Evolutionary conservation across 2,797 vertebrate species (phyloP).

Genomic region (Cyclura pinguis): DNA sequence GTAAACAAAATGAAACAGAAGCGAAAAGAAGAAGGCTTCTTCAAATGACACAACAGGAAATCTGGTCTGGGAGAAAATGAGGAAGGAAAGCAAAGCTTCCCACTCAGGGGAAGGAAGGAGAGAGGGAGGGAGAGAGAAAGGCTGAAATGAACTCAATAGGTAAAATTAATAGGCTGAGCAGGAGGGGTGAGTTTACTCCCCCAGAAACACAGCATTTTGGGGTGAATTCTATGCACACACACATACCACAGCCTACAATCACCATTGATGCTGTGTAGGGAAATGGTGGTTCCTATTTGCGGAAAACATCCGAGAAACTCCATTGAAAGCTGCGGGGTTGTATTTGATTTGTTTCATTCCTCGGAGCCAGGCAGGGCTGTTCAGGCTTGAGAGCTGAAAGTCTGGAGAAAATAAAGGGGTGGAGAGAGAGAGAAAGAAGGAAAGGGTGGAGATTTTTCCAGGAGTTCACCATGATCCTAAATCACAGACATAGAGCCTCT

Average conservation of each 20-base stretch:
- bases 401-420: neutral
- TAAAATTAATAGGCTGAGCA: no score
- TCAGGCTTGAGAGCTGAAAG: neutral
- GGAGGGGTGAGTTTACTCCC: no score
- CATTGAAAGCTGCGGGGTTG: neutral
- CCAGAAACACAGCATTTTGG: no score
- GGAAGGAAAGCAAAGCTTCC: neutral
- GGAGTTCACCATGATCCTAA: no score
- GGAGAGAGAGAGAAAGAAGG: neutral
- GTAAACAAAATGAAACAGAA: slow-evolving; percentile 33
- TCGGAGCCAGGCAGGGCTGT: no score
- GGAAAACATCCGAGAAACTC: neutral
- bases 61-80: neutral
- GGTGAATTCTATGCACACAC: no score
- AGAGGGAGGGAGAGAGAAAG: neutral
- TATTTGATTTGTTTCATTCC: neutral
- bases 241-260: no score
- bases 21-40: neutral
- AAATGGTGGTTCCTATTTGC: neutral
- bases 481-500: no score
- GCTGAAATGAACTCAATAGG: neutral
- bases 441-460: neutral
- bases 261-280: neutral
- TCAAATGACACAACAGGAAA: neutral
- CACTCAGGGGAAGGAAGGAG: no score